Evolutionary conservation across 2,888 invertebrate genomes (phyloP), one percentile per base, ranked within the genome.

Genomic region (Acanthopleura granulata): DNA sequence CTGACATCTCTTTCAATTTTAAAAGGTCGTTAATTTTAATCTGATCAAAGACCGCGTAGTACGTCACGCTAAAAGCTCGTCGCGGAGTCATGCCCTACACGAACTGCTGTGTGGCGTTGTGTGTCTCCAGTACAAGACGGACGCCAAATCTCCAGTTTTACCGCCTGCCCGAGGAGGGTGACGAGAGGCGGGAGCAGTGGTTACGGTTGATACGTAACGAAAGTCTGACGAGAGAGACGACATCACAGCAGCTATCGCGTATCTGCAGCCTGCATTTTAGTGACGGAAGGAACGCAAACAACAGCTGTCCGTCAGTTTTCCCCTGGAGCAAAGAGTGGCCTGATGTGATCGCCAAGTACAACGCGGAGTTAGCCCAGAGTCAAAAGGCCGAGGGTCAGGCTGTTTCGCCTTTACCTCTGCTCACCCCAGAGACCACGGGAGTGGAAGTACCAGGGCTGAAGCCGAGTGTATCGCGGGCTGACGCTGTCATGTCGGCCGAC

Each of bases 301-400:
- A 22, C 49, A 14, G 22, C 40, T 57, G 22, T 22, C 71, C 71
- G 25, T 18, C 18, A 3, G 9, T 71, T 18, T 71, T 71, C 40
- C 71, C 71, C 40, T 71, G 71, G 71, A 22, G 49, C n/a, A 18
- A 18, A 49, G 49, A 71, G n/a, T 71, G 71, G 71, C 40, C 71
- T 18, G 71, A 71, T 40, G 50, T 71, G 16, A 49, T 71, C 18
- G 15, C 16, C 16, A n/a, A 11, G 15, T 71, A 71, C 50, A 71
- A 71, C 50, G 49, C 15, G n/a, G 71, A 40, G n/a, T 27, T 27
- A 27, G 22, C 29, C 14, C 66, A 66, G 22, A 22, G 6, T 14
- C 15, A n/a, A 15, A 49, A n/a, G 16, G n/a, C 14, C 16, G 22
- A 71, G 12, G 50, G 49, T 4, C n/a, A 1, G n/a, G 18, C 15